These are phyloP conservation scores for Cylloceria caligata DNA, from an alignment of 2,888 invertebrate genomes.

Conservation along the genomic window DNA sequence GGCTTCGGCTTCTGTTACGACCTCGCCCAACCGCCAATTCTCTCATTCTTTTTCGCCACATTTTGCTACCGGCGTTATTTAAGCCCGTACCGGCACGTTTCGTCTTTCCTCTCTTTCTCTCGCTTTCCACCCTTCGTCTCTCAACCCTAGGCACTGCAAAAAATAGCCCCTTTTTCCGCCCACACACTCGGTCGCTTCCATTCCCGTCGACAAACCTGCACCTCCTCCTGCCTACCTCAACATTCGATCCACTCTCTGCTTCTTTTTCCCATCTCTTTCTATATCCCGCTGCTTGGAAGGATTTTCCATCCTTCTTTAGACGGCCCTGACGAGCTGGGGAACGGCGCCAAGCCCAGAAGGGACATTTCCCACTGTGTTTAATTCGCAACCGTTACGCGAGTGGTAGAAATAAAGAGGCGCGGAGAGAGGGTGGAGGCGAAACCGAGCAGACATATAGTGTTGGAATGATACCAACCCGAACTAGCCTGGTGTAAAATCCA, in stretches of 20 bases:
- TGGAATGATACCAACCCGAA: conserved; percentile 46
- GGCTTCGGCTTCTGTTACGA: conserved; percentile 60
- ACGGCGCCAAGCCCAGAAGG: conserved; percentile 60
- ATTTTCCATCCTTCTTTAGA: conserved; percentile 38
- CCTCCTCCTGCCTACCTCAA: conserved; percentile 58
- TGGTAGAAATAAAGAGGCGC: conserved; percentile 57
- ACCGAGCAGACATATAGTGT: conserved; percentile 48
- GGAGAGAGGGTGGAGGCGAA: conserved; percentile 40
- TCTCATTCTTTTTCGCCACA: conserved; percentile 67
- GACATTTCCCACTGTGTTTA: conserved; percentile 67
- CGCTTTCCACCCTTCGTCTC: conserved; percentile 53
- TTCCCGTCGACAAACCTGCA: conserved; percentile 57
- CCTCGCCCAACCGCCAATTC: conserved; percentile 65
- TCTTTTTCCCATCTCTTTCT: conserved; percentile 42
- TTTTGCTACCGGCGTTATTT: conserved; percentile 69
- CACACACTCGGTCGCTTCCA: conserved; percentile 66
- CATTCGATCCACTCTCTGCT: conserved; percentile 56
- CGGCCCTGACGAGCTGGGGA: conserved; percentile 42
- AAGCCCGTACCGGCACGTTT: conserved; percentile 64
- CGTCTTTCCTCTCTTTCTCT: conserved; percentile 33
- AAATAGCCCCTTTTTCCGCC: conserved; percentile 64
- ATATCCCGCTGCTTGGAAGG: conserved; percentile 20
- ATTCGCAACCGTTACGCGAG: conserved; percentile 61
- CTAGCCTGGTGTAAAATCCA: conserved; percentile 33
- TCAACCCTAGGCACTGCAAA: conserved; percentile 65